Base-by-base conservation (phyloP, 2,888 invertebrate species). In the Xestia sexstrigata region DNA sequence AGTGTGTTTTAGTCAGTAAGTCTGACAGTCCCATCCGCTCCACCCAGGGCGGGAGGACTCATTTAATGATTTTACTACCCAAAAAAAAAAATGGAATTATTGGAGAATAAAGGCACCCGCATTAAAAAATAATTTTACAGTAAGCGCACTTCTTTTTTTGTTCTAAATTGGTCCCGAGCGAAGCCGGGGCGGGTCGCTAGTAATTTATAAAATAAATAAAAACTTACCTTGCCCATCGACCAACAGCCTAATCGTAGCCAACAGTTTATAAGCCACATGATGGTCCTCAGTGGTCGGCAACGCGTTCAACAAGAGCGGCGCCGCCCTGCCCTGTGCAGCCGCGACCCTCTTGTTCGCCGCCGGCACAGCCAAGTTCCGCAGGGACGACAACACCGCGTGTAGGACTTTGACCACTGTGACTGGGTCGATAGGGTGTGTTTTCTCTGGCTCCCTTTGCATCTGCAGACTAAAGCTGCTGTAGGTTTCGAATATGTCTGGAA, bases 231-330 rank as follows among this genome's bases (percentile, higher is more conserved):
- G 98, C 45, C 98, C 98, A 94, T 99, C 99, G 2, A 99, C 98
- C 62, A 98, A 97, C 98, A 99, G 98, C 76, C 99, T 97, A 1
- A 99, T 95, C 0, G 99, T 98, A 6, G 99, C 99, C 71, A 99
- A 93, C 80, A 99, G 95, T 94, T 99, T 99, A 91, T 99, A 99
- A 9, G 98, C 98, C 2, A 99, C 98, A 45, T 98, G 98, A 75
- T 98, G 98, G 79, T 98, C 98, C 67, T 97, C 97, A 63, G 97
- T 97, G 71, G 96, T 94, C 0, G 98, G 98, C 90, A 98, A 96
- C 6, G 98, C 98, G 78, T 97, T 97, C 74, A 99, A 97, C 76
- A 99, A 95, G 52, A 93, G 15, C 0, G 94, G 92, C 1, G 94
- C 93, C 0, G 96, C 96, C 2, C 94, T 84, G 9, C 98, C 98